phyloP scores from a whole-genome alignment of 1,140 invertebrate species.

The Limonius californicus region DNA sequence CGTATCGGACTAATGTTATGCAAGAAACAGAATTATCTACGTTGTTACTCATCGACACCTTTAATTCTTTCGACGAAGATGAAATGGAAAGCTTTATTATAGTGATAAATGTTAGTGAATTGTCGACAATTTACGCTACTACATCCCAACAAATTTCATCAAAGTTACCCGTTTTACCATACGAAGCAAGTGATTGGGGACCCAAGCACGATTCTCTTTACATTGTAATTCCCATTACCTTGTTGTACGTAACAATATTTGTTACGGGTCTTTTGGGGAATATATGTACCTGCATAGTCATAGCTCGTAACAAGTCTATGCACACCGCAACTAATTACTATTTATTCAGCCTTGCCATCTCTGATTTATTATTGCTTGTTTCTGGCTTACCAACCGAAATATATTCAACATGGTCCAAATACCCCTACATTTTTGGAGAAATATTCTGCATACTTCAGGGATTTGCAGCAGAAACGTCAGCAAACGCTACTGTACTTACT shows the following conservation, averaged over 20 bases:
- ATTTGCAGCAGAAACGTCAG: constrained; percentile 74
- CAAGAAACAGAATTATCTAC: no score
- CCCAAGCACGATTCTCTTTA: constrained; percentile 63
- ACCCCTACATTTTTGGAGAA: constrained; percentile 77
- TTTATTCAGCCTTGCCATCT: constrained; percentile 88
- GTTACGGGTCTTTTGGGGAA: constrained; percentile 86
- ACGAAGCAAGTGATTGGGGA: constrained; percentile 30
- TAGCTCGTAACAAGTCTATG: constrained; percentile 87
- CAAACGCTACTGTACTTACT: constrained; percentile 89
- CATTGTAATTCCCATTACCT: constrained; percentile 72
- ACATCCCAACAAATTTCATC: background rate
- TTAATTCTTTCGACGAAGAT: background rate
- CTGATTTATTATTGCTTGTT: constrained; percentile 83
- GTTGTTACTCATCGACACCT: background rate
- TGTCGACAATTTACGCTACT: background rate
- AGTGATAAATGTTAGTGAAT: background rate
- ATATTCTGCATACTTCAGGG: constrained; percentile 71
- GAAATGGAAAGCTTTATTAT: background rate
- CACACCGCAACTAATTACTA: constrained; percentile 92
- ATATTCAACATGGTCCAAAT: constrained; percentile 80
- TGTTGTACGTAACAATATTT: constrained; percentile 82
- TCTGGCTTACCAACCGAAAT: constrained; percentile 81
- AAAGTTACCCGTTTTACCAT: background rate
- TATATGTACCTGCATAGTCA: constrained; percentile 88
- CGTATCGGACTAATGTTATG: no score